Evolutionary conservation across 2,113 vertebrate genomes (phyloP).

Genomic region (Ailurus styani): DNA sequence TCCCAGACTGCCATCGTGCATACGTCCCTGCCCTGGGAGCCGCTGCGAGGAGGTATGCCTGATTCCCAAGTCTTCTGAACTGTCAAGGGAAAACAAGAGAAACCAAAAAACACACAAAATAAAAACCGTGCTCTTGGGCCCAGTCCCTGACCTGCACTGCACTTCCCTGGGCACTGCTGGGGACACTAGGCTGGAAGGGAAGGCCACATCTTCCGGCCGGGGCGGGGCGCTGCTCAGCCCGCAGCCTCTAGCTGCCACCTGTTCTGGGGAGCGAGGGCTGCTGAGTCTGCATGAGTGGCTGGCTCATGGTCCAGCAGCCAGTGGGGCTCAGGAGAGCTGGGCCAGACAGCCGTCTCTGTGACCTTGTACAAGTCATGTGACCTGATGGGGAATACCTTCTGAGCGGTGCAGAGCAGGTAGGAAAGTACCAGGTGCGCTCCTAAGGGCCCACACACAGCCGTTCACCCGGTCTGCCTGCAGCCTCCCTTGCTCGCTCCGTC

Average conservation of each 20-base stretch:
- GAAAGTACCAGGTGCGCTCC: background rate
- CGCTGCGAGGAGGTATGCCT: too few species aligned
- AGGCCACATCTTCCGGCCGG: background rate
- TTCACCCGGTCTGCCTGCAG: rapidly evolving
- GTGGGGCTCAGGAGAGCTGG: background rate
- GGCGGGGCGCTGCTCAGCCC: background rate
- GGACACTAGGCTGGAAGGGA: background rate
- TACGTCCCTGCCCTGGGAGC: background rate
- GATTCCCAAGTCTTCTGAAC: background rate
- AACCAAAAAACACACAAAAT: background rate
- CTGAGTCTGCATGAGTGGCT: background rate
- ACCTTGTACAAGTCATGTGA: background rate
- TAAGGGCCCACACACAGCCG: background rate
- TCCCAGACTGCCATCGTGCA: background rate
- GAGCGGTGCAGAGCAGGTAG: background rate
- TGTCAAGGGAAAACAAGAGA: background rate
- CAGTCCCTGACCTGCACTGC: too few species aligned
- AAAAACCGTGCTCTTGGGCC: background rate
- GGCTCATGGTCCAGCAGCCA: background rate
- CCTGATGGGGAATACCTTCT: background rate
- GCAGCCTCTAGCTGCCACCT: background rate
- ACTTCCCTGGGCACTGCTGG: background rate
- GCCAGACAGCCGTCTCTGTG: background rate
- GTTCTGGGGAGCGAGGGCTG: background rate
- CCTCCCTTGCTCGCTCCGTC: background rate